phyloP scores from a whole-genome alignment of 2,888 invertebrate genomes.

The Drepana falcataria region DNA sequence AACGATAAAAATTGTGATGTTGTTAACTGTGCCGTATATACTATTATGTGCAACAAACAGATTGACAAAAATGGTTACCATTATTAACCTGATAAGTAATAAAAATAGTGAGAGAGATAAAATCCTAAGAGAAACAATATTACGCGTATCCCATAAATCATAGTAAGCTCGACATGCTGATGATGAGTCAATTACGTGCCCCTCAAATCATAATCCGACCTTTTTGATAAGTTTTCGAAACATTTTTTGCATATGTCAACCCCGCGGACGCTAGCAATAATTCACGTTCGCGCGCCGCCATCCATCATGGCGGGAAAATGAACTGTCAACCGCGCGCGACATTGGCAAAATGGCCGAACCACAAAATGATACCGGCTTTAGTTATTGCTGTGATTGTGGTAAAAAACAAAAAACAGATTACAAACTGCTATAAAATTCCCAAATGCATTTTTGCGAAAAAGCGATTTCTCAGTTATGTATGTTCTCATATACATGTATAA shows the following conservation, averaged over 20 bases:
- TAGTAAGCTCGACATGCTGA: slow-evolving; percentile 23
- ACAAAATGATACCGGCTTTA: slow-evolving; percentile 45
- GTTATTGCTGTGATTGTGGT: slow-evolving; percentile 14
- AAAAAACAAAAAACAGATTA: neutral
- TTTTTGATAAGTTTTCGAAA: slow-evolving; percentile 69
- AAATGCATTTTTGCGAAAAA: too few relatives aligned
- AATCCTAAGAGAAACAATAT: slow-evolving; percentile 12
- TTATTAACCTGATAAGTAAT: too few relatives aligned
- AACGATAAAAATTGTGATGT: too few relatives aligned
- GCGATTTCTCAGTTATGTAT: too few relatives aligned
- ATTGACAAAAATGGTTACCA: too few relatives aligned
- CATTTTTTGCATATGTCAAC: slow-evolving; percentile 78
- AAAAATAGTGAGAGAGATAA: too few relatives aligned
- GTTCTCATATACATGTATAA: too few relatives aligned
- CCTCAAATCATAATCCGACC: slow-evolving; percentile 43
- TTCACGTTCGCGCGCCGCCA: slow-evolving; percentile 53
- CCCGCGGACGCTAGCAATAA: slow-evolving; percentile 56
- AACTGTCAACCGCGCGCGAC: slow-evolving; percentile 58
- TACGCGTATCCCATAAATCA: slow-evolving; percentile 12
- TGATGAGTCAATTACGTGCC: slow-evolving; percentile 56
- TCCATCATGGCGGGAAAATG: slow-evolving; percentile 73
- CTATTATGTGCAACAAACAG: too few relatives aligned
- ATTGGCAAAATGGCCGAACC: slow-evolving; percentile 52
- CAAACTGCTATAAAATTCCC: too few relatives aligned
- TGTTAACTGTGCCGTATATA: too few relatives aligned